Evolutionary conservation across 2,888 invertebrate species (phyloP).

Genomic region (Agonum fuliginosum): DNA sequence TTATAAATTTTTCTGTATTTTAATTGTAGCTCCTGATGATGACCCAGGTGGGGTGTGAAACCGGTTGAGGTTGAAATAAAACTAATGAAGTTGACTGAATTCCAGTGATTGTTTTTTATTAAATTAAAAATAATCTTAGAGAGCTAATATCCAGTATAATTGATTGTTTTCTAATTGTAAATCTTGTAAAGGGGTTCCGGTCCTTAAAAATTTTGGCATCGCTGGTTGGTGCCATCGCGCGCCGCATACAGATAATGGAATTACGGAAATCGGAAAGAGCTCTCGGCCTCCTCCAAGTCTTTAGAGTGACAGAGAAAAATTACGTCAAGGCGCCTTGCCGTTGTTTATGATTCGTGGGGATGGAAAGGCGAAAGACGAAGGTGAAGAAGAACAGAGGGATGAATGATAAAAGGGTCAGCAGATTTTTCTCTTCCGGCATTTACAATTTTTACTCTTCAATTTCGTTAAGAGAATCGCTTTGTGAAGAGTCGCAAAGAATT

Average conservation of each 20-base stretch:
- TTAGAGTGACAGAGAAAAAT: slow-evolving; percentile 56
- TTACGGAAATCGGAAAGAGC: slow-evolving; percentile 54
- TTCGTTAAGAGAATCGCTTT: slow-evolving; percentile 36
- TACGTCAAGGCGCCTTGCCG: slow-evolving; percentile 40
- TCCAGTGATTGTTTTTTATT: too few relatives aligned
- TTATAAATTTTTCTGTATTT: too few relatives aligned
- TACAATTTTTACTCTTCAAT: slow-evolving; percentile 39
- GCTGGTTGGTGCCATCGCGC: too few relatives aligned
- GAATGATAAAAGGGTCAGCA: slow-evolving; percentile 53
- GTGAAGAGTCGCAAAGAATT: slow-evolving; percentile 24
- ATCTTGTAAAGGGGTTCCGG: too few relatives aligned
- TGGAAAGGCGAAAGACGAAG: slow-evolving; percentile 27
- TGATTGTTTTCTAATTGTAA: too few relatives aligned
- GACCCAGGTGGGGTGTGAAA: too few relatives aligned
- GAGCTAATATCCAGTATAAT: too few relatives aligned
- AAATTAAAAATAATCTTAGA: too few relatives aligned
- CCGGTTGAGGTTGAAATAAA: too few relatives aligned
- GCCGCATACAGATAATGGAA: slow-evolving; percentile 56
- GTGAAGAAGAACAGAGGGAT: slow-evolving; percentile 18
- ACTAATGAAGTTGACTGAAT: too few relatives aligned
- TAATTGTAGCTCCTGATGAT: too few relatives aligned
- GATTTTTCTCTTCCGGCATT: slow-evolving; percentile 45
- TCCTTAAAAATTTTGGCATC: too few relatives aligned
- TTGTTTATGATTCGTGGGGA: slow-evolving; percentile 53
- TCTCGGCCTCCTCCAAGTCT: slow-evolving; percentile 30